Base-by-base conservation (phyloP, 2,113 vertebrate species). In the Calonectris borealis region DNA sequence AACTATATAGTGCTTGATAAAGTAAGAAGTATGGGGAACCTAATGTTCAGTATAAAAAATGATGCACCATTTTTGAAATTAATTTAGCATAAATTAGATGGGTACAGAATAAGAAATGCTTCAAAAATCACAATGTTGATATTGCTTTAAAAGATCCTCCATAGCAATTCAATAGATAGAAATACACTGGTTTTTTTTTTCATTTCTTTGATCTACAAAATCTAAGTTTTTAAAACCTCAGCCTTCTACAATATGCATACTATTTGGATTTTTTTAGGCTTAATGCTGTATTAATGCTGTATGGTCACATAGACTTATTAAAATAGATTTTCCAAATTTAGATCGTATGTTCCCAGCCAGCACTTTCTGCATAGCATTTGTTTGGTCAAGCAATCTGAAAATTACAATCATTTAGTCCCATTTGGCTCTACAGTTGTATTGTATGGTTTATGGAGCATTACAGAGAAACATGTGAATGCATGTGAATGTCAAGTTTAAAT, bases 301-400 rank as follows among this genome's bases (percentile, higher is more conserved):
- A 40, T 51, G n/a, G n/a, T 80, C 26, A 86, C 51, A 79, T 11
- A 72, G 21, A 51, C 14, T 17, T 72, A 78, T 26, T 75, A 91
- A 82, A 90, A 78, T 16, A 82, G 9, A 70, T 54, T 79, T 81
- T 68, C 42, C 57, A 85, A 48, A 76, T 83, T 78, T 69, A 85
- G 12, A 72, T 64, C 24, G n/a, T 36, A 58, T 6, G n/a, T 68
- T 84, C 26, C 46, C 31, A 70, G 46, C 6, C 46, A 84, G 48
- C 8, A 36, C n/a, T 66, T 92, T 66, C 32, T 86, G 10, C 13
- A 25, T 20, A 36, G 46, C 36, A 54, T 66, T 70, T 83, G n/a
- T 71, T 84, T 65, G 86, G 32, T 73, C 32, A 80, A 60, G 40
- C 15, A 69, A 72, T 61, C 25, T 62, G 58, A 77, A 46, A 42